phyloP scores from a whole-genome alignment of 2,113 vertebrate genomes.

The Oreamnos americanus region DNA sequence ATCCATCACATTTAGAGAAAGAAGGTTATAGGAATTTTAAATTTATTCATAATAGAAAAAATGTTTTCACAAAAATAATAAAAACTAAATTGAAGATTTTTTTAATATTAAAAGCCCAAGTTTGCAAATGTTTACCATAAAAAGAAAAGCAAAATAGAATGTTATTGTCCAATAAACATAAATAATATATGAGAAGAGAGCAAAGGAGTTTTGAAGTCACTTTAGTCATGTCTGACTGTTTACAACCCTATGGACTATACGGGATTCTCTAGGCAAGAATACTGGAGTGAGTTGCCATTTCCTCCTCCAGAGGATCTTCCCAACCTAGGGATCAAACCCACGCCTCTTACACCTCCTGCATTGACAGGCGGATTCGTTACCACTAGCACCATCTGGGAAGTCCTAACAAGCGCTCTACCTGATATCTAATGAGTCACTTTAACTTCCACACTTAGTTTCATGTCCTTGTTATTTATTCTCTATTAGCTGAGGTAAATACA shows the following conservation, averaged over 20 bases:
- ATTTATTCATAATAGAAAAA: not conserved
- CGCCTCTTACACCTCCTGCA: too few relatives aligned
- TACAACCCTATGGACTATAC: fast-evolving
- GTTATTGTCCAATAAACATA: not conserved
- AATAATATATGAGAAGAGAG: not conserved
- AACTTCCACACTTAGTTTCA: not conserved
- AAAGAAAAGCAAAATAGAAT: not conserved
- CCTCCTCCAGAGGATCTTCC: not conserved
- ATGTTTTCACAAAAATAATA: not conserved
- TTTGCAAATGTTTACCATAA: not conserved
- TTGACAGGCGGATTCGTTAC: fast-evolving
- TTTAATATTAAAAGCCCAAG: not conserved
- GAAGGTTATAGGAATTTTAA: not conserved
- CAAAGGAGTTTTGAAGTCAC: not conserved
- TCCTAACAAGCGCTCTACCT: not conserved
- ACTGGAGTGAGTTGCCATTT: not conserved
- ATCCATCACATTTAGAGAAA: not conserved
- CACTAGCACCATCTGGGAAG: not conserved
- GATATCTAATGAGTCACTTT: not conserved
- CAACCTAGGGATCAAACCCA: not conserved
- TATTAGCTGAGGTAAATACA: not conserved
- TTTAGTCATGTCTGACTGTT: not conserved
- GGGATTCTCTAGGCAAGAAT: not conserved
- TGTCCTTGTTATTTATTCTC: not conserved
- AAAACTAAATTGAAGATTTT: not conserved